Evolutionary conservation across 2,797 vertebrate genomes (phyloP).

Genomic region (Erpetoichthys calabaricus): DNA sequence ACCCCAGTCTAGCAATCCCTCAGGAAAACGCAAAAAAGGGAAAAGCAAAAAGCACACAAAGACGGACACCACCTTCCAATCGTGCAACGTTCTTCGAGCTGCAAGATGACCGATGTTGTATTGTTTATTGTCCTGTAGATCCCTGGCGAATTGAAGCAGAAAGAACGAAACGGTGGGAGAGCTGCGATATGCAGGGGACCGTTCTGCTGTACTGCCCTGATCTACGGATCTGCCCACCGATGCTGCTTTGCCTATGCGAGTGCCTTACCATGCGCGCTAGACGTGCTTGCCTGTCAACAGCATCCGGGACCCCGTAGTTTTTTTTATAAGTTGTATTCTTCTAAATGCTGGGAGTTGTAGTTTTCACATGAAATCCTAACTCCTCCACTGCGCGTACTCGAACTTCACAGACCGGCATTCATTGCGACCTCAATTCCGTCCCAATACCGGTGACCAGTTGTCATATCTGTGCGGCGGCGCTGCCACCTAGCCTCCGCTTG

Average conservation of each 20-base stretch:
- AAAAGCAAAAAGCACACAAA: not conserved
- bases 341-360: constrained; percentile 49
- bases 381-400: constrained; percentile 4
- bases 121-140: too few relatives aligned
- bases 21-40: not conserved
- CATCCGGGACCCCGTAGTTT: constrained; percentile 53
- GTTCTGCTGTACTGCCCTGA: constrained; percentile 39
- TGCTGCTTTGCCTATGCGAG: constrained; percentile 21
- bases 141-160: constrained; percentile 18
- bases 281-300: constrained; percentile 47
- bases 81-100: not conserved
- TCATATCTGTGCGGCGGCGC: not conserved
- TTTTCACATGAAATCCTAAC: constrained; percentile 18
- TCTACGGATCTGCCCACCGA: constrained; percentile 21
- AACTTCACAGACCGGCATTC: constrained; percentile 13
- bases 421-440: constrained; percentile 8
- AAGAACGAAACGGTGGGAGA: constrained; percentile 24
- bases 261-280: constrained; percentile 33
- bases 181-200: constrained; percentile 35
- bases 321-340: constrained; percentile 14
- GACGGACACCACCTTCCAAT: not conserved
- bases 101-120: not conserved
- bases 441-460: constrained; percentile 3
- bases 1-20: not conserved
- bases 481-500: not conserved